phyloP scores from a whole-genome alignment of 2,797 vertebrate species.

The Babyrousa celebensis region DNA sequence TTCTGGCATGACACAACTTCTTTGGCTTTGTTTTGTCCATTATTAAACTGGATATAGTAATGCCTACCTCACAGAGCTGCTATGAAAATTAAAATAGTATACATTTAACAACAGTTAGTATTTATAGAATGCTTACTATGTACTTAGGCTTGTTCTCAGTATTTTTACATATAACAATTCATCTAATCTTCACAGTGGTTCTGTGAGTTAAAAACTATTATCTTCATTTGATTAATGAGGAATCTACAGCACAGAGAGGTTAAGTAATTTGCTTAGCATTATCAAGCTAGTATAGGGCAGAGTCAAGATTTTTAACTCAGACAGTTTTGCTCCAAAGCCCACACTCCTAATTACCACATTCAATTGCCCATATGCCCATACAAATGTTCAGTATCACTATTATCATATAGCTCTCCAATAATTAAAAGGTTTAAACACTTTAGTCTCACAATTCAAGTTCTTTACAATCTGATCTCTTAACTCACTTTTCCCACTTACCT shows the following conservation, averaged over 20 bases:
- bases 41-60: slow-evolving; percentile 17
- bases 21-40: slow-evolving; percentile 46
- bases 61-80: slow-evolving; percentile 9
- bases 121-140: slow-evolving; percentile 15
- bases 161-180: slow-evolving; percentile 47
- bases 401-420: neutral
- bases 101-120: slow-evolving; percentile 14
- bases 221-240: slow-evolving; percentile 32
- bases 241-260: slow-evolving; percentile 33
- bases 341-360: neutral
- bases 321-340: slow-evolving; percentile 20
- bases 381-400: neutral
- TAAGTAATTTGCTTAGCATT: slow-evolving; percentile 38
- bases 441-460: slow-evolving; percentile 16
- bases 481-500: slow-evolving; percentile 18
- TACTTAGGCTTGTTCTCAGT: slow-evolving; percentile 3
- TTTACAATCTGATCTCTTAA: slow-evolving; percentile 2
- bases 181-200: slow-evolving; percentile 60
- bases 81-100: slow-evolving; percentile 57
- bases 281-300: neutral
- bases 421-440: neutral
- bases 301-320: slow-evolving; percentile 49
- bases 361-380: neutral
- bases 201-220: slow-evolving; percentile 61
- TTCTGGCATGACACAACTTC: neutral